phyloP scores from a whole-genome alignment of 1,140 invertebrate species.

The Rhyacophila brunnea region DNA sequence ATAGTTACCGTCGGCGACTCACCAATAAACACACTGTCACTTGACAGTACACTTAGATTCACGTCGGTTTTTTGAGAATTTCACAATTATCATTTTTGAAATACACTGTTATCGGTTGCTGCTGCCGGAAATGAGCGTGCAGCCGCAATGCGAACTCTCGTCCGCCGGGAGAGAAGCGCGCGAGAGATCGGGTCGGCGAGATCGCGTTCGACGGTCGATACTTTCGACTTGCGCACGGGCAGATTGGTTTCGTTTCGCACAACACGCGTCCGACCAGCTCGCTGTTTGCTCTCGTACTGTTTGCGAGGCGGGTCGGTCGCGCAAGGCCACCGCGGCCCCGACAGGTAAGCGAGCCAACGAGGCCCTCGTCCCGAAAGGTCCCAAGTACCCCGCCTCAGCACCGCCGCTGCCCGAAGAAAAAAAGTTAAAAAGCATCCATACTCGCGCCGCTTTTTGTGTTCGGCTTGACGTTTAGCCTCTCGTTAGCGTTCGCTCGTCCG shows the following conservation, averaged over 20 bases:
- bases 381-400: background rate
- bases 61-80: too few relatives aligned
- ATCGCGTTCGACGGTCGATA: slow-evolving; percentile 20
- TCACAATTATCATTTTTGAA: too few relatives aligned
- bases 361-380: slow-evolving; percentile 5
- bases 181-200: background rate
- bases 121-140: too few relatives aligned
- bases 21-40: too few relatives aligned
- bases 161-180: background rate
- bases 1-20: too few relatives aligned
- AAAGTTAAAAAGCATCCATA: slow-evolving; percentile 2
- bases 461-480: slow-evolving; percentile 34
- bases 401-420: slow-evolving; percentile 11
- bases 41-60: too few relatives aligned
- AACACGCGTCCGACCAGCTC: slow-evolving; percentile 12
- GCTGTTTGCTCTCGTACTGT: slow-evolving; percentile 22
- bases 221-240: background rate
- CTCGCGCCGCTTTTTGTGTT: slow-evolving; percentile 29
- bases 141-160: background rate
- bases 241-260: slow-evolving; percentile 1
- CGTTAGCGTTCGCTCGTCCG: slow-evolving; percentile 31
- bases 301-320: slow-evolving; percentile 13
- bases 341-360: slow-evolving; percentile 12
- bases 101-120: too few relatives aligned
- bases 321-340: slow-evolving; percentile 31